phyloP scores from a whole-genome alignment of 2,113 vertebrate species.

The Caloenas nicobarica region DNA sequence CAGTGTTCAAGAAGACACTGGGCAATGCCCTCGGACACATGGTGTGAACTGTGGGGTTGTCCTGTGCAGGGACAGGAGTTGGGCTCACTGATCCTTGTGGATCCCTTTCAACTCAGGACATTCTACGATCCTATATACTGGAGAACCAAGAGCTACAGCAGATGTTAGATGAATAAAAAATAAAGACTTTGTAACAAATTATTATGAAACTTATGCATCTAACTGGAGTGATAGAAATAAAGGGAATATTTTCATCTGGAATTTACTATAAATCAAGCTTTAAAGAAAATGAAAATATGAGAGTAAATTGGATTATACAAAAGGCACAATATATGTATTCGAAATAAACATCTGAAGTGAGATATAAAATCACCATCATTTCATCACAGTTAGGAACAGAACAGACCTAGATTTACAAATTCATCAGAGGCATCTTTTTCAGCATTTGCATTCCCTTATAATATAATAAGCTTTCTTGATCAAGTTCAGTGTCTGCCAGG shows the following conservation, averaged over 20 bases:
- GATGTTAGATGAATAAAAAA: background rate
- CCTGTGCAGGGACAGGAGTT: too few relatives aligned
- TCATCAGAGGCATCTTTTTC: background rate
- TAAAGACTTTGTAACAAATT: background rate
- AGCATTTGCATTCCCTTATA: background rate
- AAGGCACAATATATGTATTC: background rate
- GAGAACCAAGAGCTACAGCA: background rate
- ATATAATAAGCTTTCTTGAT: background rate
- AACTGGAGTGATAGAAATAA: background rate
- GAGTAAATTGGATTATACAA: background rate
- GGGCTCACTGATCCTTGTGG: too few relatives aligned
- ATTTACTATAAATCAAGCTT: background rate
- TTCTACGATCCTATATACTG: background rate
- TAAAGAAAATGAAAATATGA: background rate
- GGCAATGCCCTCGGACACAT: too few relatives aligned
- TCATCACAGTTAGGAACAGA: background rate
- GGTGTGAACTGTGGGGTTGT: too few relatives aligned
- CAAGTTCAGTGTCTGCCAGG: background rate
- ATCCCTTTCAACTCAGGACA: too few relatives aligned
- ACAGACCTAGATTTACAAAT: background rate
- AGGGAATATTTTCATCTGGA: background rate
- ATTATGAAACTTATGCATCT: background rate
- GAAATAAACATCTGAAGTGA: background rate
- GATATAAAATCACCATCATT: background rate
- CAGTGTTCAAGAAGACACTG: too few relatives aligned